Base-by-base conservation (phyloP, 2,797 vertebrate genomes). In the Amphiprion clarkii region DNA sequence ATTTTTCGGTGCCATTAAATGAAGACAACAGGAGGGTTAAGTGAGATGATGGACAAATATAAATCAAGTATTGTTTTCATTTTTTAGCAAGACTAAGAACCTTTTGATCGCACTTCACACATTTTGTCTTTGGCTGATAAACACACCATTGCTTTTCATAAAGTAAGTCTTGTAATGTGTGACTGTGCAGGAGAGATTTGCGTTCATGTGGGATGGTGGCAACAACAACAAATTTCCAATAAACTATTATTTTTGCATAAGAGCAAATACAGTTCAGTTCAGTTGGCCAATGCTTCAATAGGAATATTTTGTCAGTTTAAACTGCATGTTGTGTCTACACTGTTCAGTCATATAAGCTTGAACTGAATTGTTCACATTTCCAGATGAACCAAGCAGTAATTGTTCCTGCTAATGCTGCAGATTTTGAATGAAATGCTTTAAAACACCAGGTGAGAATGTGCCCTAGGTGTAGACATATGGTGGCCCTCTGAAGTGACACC, bases 391-490 rank as follows among this genome's bases (percentile, higher is more conserved):
- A 44, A 42, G 16, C 42, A 44, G 8, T 17, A 4, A 44, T 17
- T 44, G 42, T 44, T 51, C n/a, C 48, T 1, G 48, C 21, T 11
- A 21, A 25, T n/a, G n/a, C n/a, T 5, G 51, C 55, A 46, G 23
- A 19, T 52, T 78, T 51, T 39, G 21, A 56, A 19, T 40, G 44
- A 51, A 51, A 63, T 3, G 31, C 36, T 6, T 10, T n/a, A 44
- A 53, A 36, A 21, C 5, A 2, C 49, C 58, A 40, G 27, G 39
- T 21, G 64, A 63, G n/a, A 76, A 49, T 57, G 59, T 7, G 76
- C 23, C 67, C 29, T 3, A 31, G 63, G 59, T 67, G 70, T 17
- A 16, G 67, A 52, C 71, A 82, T 81, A 85, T 77, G 79, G 29
- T 14, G 19, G 51, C 40, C 14, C 59, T 64, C 71, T 29, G 23